Percentiles rank a stretch among this genome's conserved stretches.
Conservation (phyloP, 2,113 vertebrate species). For the Bambusicola thoracicus region DNA sequence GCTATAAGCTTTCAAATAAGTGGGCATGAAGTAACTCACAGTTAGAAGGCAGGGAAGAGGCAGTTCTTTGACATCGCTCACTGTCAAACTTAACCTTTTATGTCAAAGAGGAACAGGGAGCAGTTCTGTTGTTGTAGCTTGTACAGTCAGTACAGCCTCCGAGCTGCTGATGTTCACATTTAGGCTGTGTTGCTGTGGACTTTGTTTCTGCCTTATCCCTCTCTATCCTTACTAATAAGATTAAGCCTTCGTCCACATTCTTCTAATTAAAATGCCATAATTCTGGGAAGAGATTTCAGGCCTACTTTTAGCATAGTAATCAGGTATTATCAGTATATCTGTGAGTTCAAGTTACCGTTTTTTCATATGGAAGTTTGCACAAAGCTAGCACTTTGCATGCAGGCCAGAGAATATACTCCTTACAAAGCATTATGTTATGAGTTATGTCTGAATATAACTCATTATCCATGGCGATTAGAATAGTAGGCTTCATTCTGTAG, state of each 20-base stretch:
- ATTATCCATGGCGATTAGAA: background rate
- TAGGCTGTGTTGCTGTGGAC: background rate
- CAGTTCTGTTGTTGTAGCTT: background rate
- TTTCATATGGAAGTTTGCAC: background rate
- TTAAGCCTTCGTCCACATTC: slow-evolving; percentile 32
- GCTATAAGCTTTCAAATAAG: background rate
- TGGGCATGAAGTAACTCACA: background rate
- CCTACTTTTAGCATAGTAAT: slow-evolving; percentile 28
- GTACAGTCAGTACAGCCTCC: background rate
- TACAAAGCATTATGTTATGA: background rate
- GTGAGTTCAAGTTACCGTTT: slow-evolving; percentile 18
- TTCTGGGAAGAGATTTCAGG: background rate
- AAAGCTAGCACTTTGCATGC: background rate
- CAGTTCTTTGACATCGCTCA: background rate
- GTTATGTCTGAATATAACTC: background rate
- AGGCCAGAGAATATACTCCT: background rate
- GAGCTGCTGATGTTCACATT: background rate
- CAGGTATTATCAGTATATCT: background rate
- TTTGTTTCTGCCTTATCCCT: background rate
- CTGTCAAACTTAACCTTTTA: slow-evolving; percentile 11
- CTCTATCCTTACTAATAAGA: slow-evolving; percentile 28
- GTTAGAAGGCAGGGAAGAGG: background rate
- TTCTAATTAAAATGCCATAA: slow-evolving; percentile 46
- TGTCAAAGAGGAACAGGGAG: background rate
- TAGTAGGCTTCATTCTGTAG: background rate